Conservation (phyloP, 2,113 vertebrate genomes). For the Tetraodon nigroviridis region DNA sequence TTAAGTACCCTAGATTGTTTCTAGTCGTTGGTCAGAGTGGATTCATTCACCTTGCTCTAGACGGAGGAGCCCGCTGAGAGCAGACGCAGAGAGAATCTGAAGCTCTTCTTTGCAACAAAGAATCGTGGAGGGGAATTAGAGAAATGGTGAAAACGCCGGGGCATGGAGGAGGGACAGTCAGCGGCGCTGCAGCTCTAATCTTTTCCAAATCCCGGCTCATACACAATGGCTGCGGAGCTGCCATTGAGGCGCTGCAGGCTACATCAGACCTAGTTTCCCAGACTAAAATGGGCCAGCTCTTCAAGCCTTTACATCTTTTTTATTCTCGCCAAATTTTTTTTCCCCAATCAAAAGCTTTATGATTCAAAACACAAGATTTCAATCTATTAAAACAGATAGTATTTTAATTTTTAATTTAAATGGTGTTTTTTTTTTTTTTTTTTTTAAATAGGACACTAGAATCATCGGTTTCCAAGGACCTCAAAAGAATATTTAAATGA, state of each 20-base stretch:
- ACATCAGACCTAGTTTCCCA: constrained; percentile 75
- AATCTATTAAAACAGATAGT: neutral
- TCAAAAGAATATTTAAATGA: constrained; percentile 53
- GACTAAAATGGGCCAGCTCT: constrained; percentile 68
- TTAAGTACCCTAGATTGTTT: constrained; percentile 17
- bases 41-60: constrained; percentile 52
- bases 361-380: neutral
- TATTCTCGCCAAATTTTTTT: constrained; percentile 40
- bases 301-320: constrained; percentile 51
- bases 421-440: too few species aligned
- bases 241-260: constrained; percentile 65
- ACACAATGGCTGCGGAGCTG: constrained; percentile 65
- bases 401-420: constrained; percentile 3
- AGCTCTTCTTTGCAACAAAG: constrained; percentile 45
- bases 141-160: constrained; percentile 56
- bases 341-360: neutral
- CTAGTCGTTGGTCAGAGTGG: constrained; percentile 34
- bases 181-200: constrained; percentile 48
- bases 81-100: constrained; percentile 29
- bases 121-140: constrained; percentile 59
- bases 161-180: constrained; percentile 61
- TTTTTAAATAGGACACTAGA: neutral
- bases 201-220: constrained; percentile 54
- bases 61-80: constrained; percentile 41
- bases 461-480: constrained; percentile 17